Conservation (phyloP, 2,888 invertebrate species). For the Vandiemenella viatica region DNA sequence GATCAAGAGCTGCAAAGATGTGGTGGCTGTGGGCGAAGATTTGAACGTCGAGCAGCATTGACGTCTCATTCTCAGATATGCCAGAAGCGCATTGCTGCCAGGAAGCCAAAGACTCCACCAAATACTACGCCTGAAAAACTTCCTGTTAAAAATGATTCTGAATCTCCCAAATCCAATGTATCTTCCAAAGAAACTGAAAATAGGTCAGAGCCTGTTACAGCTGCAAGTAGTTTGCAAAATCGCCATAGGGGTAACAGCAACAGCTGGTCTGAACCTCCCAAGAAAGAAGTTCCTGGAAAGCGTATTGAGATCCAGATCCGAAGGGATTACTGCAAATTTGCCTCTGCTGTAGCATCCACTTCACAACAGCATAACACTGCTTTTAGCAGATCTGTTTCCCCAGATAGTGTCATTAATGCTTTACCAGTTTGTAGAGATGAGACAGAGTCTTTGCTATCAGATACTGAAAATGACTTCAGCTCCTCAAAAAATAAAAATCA, state of each 20-base stretch:
- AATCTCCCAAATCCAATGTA: not conserved
- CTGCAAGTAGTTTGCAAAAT: not conserved
- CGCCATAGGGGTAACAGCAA: not conserved
- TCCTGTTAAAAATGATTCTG: not conserved
- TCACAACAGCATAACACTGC: not conserved
- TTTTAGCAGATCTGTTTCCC: not conserved
- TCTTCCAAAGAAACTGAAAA: too few species aligned
- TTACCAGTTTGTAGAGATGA: too few species aligned
- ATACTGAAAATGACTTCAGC: not conserved
- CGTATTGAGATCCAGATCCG: constrained; percentile 21
- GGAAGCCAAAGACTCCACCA: constrained; percentile 26
- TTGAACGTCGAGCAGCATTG: constrained; percentile 56
- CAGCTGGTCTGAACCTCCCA: not conserved
- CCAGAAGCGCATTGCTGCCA: constrained; percentile 35
- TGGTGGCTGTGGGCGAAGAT: constrained; percentile 52
- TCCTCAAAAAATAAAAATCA: not conserved
- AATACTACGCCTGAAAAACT: constrained; percentile 12
- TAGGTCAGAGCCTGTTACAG: not conserved
- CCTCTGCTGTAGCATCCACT: not conserved
- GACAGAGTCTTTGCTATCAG: not conserved
- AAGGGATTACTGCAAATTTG: constrained; percentile 16
- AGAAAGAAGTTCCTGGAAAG: constrained; percentile 10
- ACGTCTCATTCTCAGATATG: constrained; percentile 56
- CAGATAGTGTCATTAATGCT: too few species aligned
- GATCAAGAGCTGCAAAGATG: constrained; percentile 45